Evolutionary conservation across 2,797 vertebrate genomes (phyloP).

Genomic region (Chromis chromis): DNA sequence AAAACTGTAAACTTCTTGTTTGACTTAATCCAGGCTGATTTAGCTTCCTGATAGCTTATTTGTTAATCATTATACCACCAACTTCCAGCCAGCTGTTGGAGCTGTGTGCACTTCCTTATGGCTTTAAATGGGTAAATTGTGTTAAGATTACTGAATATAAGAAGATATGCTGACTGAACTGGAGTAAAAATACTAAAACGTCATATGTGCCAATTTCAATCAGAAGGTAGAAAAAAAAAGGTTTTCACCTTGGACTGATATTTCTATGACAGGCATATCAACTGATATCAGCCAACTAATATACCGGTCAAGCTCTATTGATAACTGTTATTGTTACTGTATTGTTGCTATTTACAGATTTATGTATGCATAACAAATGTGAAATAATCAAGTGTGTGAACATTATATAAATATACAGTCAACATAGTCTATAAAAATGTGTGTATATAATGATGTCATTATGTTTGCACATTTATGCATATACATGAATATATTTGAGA

Average conservation of each 20-base stretch:
- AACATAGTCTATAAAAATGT: too few relatives aligned
- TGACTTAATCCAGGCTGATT: background rate
- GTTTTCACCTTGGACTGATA: too few relatives aligned
- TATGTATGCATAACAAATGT: background rate
- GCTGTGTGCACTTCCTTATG: background rate
- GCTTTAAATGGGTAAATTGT: background rate
- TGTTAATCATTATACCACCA: constrained; percentile 5
- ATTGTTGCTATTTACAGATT: background rate
- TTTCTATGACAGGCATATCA: too few relatives aligned
- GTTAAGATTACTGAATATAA: background rate
- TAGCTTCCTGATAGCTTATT: constrained; percentile 2
- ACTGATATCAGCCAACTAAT: too few relatives aligned
- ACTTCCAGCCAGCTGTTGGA: constrained; percentile 11
- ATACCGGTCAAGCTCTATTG: too few relatives aligned
- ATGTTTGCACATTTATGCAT: too few relatives aligned
- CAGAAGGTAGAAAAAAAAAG: too few relatives aligned
- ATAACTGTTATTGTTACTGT: too few relatives aligned
- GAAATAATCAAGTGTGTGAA: too few relatives aligned
- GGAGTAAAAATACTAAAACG: background rate
- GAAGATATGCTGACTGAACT: background rate
- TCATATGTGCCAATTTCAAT: too few relatives aligned
- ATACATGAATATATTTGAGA: background rate
- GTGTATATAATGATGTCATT: too few relatives aligned
- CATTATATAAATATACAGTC: too few relatives aligned
- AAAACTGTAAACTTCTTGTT: constrained; percentile 2